Evolutionary conservation across 2,113 vertebrate genomes (phyloP), one percentile per base, ranked within the genome.

Genomic region (Odontophorus gujanensis): DNA sequence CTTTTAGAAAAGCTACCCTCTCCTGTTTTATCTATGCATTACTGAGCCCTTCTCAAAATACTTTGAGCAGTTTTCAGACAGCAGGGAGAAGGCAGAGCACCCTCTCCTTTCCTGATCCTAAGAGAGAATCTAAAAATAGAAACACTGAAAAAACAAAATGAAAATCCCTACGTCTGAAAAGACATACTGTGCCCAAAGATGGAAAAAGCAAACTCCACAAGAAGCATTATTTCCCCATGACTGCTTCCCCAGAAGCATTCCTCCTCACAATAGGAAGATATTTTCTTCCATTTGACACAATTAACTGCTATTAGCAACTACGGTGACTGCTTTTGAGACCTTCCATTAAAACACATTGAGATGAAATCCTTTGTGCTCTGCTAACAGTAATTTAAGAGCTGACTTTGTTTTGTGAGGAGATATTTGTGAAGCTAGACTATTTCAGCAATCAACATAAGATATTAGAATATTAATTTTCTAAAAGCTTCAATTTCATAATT

Each of bases 271-370:
- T 1, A 63, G 9, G 34, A 80, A 71, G 77, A 24, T 32, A 61
- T 81, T 96, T 94, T 66, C 63, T 85, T 74, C 38, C 8, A 43
- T 59, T 86, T 0, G 0, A 53, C 72, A 45, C 69, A 91, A 94
- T 91, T 83, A 93, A 81, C 18, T 78, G 42, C 28, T 74, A 61
- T 75, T 92, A 90, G 63, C 61, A 83, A 32, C 43, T 48, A 77
- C 80, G 75, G 8, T 86, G 68, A 55, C 36, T 87, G 43, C 63
- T 91, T 91, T 89, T 85, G 72, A 96, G 67, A 87, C 45, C 15
- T 88, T 90, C 55, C 55, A 65, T 94, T 83, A 86, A 95, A 87
- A 63, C 22, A 74, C 14, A 0, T 1, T 74, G 55, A 47, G 32
- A 83, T 74, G 3, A 74, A 74, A 43, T 42, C 74, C 85, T 94